A percentile compares a stretch with the other conserved stretches of the same genome.
phyloP scores from a whole-genome alignment of 2,113 vertebrate genomes.

The Dendrocopos noguchii region DNA sequence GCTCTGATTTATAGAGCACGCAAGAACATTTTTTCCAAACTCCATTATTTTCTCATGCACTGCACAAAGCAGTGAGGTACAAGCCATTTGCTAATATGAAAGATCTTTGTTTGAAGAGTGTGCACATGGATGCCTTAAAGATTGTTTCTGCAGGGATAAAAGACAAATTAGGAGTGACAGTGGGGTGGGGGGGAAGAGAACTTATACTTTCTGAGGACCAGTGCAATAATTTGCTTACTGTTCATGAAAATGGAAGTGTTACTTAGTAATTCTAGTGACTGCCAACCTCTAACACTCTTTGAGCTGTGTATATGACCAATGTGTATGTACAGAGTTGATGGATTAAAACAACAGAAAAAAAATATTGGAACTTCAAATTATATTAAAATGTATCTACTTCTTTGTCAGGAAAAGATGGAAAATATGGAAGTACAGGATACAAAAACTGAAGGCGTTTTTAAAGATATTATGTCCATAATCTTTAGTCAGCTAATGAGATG shows the following conservation, averaged over 20 bases:
- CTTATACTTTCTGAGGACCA: not conserved
- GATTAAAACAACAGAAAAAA: not conserved
- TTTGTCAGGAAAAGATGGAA: not conserved
- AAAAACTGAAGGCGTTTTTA: not conserved
- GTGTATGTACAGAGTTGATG: not conserved
- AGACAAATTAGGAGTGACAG: not conserved
- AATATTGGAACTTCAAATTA: not conserved
- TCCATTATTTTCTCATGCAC: not conserved
- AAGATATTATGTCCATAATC: not conserved
- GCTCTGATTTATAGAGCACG: not conserved
- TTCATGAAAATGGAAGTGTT: slow-evolving; percentile 62
- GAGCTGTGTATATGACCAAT: not conserved
- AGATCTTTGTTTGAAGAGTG: not conserved
- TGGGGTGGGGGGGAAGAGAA: too few species aligned
- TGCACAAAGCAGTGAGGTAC: not conserved
- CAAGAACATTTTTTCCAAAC: not conserved
- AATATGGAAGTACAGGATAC: not conserved
- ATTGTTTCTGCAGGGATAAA: not conserved
- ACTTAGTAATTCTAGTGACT: slow-evolving; percentile 49
- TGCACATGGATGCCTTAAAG: not conserved
- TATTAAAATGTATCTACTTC: not conserved
- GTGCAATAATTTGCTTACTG: slow-evolving; percentile 11
- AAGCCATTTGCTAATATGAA: not conserved
- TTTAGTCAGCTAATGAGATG: not conserved
- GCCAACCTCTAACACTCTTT: slow-evolving; percentile 40